Conservation (phyloP, 2,888 invertebrate genomes). For the Clepsis dumicolana region DNA sequence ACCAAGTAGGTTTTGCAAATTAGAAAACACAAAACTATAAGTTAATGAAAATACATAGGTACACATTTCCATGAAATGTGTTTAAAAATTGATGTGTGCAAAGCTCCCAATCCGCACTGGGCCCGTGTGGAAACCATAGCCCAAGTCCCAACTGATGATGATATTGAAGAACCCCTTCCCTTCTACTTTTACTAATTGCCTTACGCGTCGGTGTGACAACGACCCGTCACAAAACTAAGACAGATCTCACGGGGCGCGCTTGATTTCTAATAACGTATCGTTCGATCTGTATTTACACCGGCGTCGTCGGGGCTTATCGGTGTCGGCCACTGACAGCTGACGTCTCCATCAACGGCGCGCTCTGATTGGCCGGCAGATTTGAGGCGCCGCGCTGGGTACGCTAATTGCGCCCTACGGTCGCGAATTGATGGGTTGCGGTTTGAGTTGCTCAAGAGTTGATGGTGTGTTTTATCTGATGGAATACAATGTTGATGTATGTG, state of each 20-base stretch:
- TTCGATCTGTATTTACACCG: constrained; percentile 48
- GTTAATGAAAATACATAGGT: too few species aligned
- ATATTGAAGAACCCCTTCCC: too few species aligned
- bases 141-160: too few species aligned
- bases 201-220: constrained; percentile 31
- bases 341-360: constrained; percentile 38
- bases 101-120: too few species aligned
- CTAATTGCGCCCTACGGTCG: constrained; percentile 19
- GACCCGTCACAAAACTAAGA: constrained; percentile 33
- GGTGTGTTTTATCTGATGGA: background rate
- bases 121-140: too few species aligned
- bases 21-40: too few species aligned
- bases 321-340: constrained; percentile 44
- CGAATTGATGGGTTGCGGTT: constrained; percentile 9
- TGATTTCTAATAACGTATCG: constrained; percentile 51
- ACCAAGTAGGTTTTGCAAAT: too few species aligned
- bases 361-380: constrained; percentile 18
- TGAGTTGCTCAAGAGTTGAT: constrained; percentile 10
- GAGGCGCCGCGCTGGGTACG: background rate
- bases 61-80: too few species aligned
- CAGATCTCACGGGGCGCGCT: constrained; percentile 48
- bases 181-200: too few species aligned
- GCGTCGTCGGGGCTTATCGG: constrained; percentile 45
- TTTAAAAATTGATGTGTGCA: too few species aligned
- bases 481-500: too few species aligned